These are phyloP conservation scores for Perca fluviatilis DNA, from an alignment of 2,113 vertebrate species.

Conservation along the genomic window DNA sequence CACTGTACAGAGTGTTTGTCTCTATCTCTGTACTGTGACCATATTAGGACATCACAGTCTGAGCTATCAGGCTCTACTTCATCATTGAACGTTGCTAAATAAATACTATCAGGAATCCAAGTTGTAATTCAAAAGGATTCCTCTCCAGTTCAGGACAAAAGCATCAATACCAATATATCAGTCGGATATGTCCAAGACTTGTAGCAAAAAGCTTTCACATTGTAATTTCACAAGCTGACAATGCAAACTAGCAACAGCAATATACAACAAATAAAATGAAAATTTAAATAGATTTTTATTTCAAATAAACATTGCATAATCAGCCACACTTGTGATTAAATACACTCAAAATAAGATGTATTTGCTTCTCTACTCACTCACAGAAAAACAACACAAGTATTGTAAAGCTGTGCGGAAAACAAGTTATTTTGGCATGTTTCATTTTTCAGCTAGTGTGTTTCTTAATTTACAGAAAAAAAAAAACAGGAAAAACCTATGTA, in stretches of 20 bases:
- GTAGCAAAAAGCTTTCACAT: neutral
- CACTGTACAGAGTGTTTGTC: neutral
- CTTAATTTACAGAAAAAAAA: constrained; percentile 66
- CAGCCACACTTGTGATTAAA: constrained; percentile 76
- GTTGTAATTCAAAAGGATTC: neutral
- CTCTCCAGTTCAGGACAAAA: neutral
- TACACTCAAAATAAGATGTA: constrained; percentile 75
- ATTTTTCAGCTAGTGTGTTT: constrained; percentile 76
- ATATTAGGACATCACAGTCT: neutral
- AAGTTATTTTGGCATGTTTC: constrained; percentile 78
- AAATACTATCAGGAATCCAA: neutral
- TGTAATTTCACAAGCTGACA: neutral
- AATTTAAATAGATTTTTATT: constrained; percentile 72
- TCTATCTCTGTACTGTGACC: neutral
- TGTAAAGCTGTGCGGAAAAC: constrained; percentile 76
- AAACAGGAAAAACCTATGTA: constrained; percentile 49
- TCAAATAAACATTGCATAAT: constrained; percentile 78
- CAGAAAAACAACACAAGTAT: constrained; percentile 63
- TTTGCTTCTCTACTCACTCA: constrained; percentile 72
- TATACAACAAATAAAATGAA: constrained; percentile 18
- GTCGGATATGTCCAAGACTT: neutral
- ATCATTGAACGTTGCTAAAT: neutral
- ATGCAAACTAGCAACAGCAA: neutral
- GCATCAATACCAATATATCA: neutral
- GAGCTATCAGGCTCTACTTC: neutral